Conservation (phyloP, 2,113 vertebrate species). For the Hemicordylus capensis region DNA sequence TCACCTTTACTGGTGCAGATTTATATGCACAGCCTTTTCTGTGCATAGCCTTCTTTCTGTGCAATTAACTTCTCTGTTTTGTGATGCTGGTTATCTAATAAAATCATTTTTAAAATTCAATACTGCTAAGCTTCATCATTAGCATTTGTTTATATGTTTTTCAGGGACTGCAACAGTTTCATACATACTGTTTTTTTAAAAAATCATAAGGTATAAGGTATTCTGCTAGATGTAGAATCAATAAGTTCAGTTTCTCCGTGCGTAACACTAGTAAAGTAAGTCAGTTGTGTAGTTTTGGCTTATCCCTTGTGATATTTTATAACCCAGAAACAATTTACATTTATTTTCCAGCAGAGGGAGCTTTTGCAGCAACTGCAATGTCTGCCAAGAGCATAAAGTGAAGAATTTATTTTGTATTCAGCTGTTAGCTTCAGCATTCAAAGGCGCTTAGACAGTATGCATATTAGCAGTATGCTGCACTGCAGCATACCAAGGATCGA, state of each 20-base stretch:
- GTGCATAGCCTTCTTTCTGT: too few relatives aligned
- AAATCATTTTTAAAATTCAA: too few relatives aligned
- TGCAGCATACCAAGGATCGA: neutral
- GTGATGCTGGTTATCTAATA: too few relatives aligned
- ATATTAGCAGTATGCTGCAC: neutral
- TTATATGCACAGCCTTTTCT: too few relatives aligned
- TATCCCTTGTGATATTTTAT: neutral
- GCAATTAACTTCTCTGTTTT: too few relatives aligned
- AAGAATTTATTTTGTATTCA: accelerated
- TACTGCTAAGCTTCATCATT: too few relatives aligned
- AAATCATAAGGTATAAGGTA: neutral
- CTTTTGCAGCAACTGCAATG: conserved; percentile 51
- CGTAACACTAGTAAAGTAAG: neutral
- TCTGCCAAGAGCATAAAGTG: neutral
- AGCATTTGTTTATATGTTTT: too few relatives aligned
- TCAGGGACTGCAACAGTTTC: too few relatives aligned
- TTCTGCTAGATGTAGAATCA: neutral
- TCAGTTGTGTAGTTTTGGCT: neutral
- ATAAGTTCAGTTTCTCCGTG: conserved; percentile 14
- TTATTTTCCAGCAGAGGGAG: conserved; percentile 73
- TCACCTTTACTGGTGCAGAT: too few relatives aligned
- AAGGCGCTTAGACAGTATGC: neutral
- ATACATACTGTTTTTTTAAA: neutral
- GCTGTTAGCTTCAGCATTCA: conserved; percentile 2
- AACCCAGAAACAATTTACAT: conserved; percentile 10